phyloP scores from a whole-genome alignment of 2,797 vertebrate species.

The Pipistrellus kuhlii region DNA sequence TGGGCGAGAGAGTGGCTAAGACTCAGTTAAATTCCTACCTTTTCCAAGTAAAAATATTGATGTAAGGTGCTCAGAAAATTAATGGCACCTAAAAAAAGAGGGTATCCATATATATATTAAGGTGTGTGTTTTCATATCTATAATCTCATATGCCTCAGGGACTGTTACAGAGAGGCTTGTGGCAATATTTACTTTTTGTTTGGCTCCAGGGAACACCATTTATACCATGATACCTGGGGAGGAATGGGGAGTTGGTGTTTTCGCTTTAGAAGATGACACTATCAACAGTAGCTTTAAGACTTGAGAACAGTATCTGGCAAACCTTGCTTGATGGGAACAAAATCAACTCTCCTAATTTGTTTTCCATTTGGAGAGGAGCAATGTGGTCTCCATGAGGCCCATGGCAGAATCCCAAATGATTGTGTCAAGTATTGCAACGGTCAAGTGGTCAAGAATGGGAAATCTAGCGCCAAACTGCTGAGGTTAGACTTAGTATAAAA shows the following conservation, averaged over 20 bases:
- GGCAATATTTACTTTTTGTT: background rate
- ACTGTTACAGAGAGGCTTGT: background rate
- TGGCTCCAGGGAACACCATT: background rate
- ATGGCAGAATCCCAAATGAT: background rate
- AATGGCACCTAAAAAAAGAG: background rate
- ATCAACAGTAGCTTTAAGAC: background rate
- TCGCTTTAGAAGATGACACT: background rate
- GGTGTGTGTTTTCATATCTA: no score
- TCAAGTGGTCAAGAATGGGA: background rate
- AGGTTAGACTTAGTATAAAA: background rate
- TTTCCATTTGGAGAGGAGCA: background rate
- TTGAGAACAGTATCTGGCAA: background rate
- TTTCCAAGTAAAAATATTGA: background rate
- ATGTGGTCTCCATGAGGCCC: background rate
- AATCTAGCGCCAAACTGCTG: background rate
- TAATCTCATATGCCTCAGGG: background rate
- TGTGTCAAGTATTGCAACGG: background rate
- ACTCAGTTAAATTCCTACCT: background rate
- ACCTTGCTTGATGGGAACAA: background rate
- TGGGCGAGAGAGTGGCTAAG: background rate
- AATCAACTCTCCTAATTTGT: background rate
- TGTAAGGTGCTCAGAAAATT: background rate
- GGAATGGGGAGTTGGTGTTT: background rate
- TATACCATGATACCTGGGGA: background rate
- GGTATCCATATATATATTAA: background rate